Evolutionary conservation across 2,113 vertebrate genomes (phyloP), one percentile per base, ranked within the genome.

Genomic region (Muntiacus reevesi): DNA sequence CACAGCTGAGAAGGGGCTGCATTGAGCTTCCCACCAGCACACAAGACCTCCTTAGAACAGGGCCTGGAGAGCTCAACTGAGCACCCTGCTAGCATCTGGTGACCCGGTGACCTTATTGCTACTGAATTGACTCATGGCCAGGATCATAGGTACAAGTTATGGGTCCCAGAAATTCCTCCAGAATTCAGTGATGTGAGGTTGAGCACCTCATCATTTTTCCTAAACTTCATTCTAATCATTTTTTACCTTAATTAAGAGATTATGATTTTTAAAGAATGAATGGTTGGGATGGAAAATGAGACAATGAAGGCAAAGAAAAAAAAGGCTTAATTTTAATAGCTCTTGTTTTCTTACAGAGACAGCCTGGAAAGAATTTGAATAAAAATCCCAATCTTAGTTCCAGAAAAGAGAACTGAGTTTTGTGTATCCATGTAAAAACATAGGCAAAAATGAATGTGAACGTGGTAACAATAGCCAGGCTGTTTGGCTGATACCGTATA

Each of bases 231-330:
- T 95, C 55, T 55, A 87, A 50, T 78, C 36, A 6, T 30, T 78
- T 93, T 84, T 78, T 71, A 84, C 45, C 36, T 95, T 45, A 33
- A 88, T 95, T 40, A 36, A 90, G 21, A 89, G n/a, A n/a, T 28
- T 30, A 74, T 43, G 40, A 27, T 7, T 59, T 89, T 87, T 64
- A 59, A 45, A 52, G 59, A 45, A 50, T 89, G 19, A n/a, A 78
- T 86, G 27, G 78, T 23, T 97, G 40, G 91, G 43, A 54, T 76
- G 33, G 40, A 87, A 94, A 96, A 84, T 40, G 62, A 85, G 45
- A n/a, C 23, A 27, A 23, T 81, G 33, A 95, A 81, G 10, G 21
- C 52, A 23, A 71, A 74, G 40, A 87, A 62, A 30, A 84, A 83
- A 86, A 67, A 19, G 4, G 62, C 67, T 87, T 16, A 25, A 55